Evolutionary conservation across 2,797 vertebrate species (phyloP).

Genomic region (Parauchenoglanis ngamensis): DNA sequence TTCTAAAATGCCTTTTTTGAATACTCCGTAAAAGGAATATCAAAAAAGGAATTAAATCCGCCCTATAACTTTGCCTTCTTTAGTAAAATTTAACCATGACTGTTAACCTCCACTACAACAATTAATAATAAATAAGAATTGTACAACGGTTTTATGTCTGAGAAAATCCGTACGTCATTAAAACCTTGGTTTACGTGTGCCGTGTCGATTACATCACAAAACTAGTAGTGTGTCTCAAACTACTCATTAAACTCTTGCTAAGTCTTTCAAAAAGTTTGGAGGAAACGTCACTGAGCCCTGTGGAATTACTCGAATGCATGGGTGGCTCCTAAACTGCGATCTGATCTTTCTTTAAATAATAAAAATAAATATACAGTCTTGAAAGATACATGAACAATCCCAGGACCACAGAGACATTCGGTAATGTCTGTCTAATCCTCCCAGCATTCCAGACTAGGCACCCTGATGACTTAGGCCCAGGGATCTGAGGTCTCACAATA

Average conservation of each 20-base stretch:
- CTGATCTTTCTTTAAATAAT: not conserved
- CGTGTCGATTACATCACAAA: not conserved
- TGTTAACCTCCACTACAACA: not conserved
- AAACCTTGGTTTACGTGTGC: not conserved
- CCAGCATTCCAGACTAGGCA: conserved; percentile 17
- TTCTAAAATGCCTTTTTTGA: not conserved
- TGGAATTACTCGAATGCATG: not conserved
- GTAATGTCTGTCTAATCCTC: conserved; percentile 42
- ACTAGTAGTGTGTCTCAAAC: not conserved
- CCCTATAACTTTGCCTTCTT: not conserved
- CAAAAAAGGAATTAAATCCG: not conserved
- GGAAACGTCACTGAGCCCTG: not conserved
- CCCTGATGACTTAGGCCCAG: conserved; percentile 30
- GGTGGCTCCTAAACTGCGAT: not conserved
- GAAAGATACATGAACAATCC: conserved; percentile 5
- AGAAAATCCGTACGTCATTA: not conserved
- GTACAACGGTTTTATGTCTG: not conserved
- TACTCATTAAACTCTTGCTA: not conserved
- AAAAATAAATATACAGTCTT: conserved; percentile 11
- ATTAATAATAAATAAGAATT: not conserved
- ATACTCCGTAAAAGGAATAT: not conserved
- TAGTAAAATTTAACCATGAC: not conserved
- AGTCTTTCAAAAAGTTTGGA: not conserved
- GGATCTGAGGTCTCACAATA: conserved; percentile 44
- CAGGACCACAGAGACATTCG: conserved; percentile 18